These are phyloP conservation scores for Anarhynchus alexandrinus DNA, from an alignment of 2,113 vertebrate genomes.

Conservation along the genomic window DNA sequence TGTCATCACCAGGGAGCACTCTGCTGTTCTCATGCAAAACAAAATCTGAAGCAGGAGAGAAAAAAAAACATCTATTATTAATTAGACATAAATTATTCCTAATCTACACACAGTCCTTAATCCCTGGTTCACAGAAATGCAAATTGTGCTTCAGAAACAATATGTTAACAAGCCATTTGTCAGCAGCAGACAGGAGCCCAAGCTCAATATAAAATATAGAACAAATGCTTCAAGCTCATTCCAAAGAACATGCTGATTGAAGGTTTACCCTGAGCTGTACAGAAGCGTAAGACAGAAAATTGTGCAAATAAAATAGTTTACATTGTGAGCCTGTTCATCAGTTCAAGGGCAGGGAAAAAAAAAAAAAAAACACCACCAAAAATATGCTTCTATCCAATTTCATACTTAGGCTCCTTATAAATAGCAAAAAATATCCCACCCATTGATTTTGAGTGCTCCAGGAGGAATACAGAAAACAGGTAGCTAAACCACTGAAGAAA, in stretches of 20 bases:
- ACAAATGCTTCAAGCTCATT: slow-evolving; percentile 59
- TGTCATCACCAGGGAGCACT: slow-evolving; percentile 31
- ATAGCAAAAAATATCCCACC: background rate
- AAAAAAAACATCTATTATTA: slow-evolving; percentile 66
- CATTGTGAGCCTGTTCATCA: background rate
- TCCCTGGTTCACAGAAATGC: slow-evolving; percentile 71
- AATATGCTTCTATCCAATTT: background rate
- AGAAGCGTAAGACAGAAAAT: background rate
- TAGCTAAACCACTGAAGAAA: background rate
- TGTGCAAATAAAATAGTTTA: background rate
- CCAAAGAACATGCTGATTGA: slow-evolving; percentile 39
- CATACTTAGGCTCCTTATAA: background rate
- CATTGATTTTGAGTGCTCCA: background rate
- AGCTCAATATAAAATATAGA: slow-evolving; percentile 66
- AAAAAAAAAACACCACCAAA: background rate
- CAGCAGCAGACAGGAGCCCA: slow-evolving; percentile 55
- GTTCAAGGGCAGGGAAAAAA: background rate
- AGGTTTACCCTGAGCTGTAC: slow-evolving; percentile 22
- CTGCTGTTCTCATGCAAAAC: slow-evolving; percentile 47
- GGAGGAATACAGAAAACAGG: background rate
- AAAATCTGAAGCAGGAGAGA: slow-evolving; percentile 43
- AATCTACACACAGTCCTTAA: slow-evolving; percentile 72
- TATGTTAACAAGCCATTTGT: slow-evolving; percentile 74
- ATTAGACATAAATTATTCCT: slow-evolving; percentile 78
- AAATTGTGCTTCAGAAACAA: slow-evolving; percentile 72